Base-by-base conservation (phyloP, 2,888 invertebrate genomes). In the Ametastegia equiseti region DNA sequence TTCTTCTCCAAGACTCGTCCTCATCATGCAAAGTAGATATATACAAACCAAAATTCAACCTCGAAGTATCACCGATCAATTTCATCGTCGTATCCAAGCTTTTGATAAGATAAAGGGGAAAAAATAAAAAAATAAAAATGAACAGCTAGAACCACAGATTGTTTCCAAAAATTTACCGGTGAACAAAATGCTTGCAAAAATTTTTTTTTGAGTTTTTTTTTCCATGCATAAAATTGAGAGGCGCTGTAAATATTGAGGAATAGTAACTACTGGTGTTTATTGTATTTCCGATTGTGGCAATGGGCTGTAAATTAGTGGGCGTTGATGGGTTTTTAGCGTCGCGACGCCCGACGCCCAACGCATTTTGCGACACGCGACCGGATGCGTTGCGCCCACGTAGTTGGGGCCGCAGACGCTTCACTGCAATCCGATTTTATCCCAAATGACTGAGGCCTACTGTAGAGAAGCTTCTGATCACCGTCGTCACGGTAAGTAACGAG, bases 301-400 rank as follows among this genome's bases (percentile, higher is more conserved):
- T 47, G 47, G 47, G 47, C 47, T 27, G 47, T 71, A 27, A 47
- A 71, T 71, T 71, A 30, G 45, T 71, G 45, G 71, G 71, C 47
- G 75, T 33, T 36, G 33, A 50, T 36, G 19, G 19, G 54, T 54
- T 75, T n/a, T 75, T 23, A 36, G 54, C 75, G 36, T 54, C 30
- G 19, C 33, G 50, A 33, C 39, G 75, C 54, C 50, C 36, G 33
- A 71, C 30, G 75, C 54, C 50, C 36, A 19, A 71, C 30, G 71
- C 45, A 71, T 80, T 83, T 86, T 83, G 73, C 65, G 84, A 78
- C 88, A 87, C 87, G 87, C 86, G 87, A 83, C 85, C 86, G 88
- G 84, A 87, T 84, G 83, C 81, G 82, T n/a, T 30, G 71, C 71
- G 71, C 71, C 45, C 47, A 45, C 71, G 71, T 67, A 11, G 65